Evolutionary conservation across 2,888 invertebrate genomes (phyloP).

Genomic region (Macrosiphum euphorbiae): DNA sequence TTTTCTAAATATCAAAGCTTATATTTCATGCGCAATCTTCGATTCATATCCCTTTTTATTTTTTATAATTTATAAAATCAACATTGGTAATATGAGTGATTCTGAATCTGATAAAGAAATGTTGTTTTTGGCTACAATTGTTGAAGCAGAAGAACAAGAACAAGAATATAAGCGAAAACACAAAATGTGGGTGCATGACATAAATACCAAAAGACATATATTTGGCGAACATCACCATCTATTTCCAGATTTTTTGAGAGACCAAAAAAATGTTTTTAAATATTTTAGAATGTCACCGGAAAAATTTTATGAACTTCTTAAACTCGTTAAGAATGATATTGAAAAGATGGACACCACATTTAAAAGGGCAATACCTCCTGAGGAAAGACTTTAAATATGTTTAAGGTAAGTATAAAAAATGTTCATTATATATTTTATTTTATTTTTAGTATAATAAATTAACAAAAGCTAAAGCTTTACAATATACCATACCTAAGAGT

Average conservation of each 20-base stretch:
- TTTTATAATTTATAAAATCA: no score
- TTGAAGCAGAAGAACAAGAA: not conserved
- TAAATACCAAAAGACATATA: not conserved
- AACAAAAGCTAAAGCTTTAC: no score
- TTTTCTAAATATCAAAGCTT: no score
- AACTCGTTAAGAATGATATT: not conserved
- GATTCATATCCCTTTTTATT: no score
- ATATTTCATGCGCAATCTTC: no score
- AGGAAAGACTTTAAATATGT: not conserved
- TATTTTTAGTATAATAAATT: no score
- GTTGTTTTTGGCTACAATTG: no score
- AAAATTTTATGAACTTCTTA: not conserved
- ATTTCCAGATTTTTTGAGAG: constrained; percentile 13
- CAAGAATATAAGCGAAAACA: not conserved
- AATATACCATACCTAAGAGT: no score
- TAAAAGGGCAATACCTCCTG: not conserved
- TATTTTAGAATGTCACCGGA: constrained; percentile 20
- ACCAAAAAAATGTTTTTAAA: not conserved
- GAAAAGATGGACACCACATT: constrained; percentile 2
- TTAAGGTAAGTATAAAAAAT: constrained; percentile 6
- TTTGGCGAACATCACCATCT: constrained; percentile 21
- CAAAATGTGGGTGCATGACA: not conserved
- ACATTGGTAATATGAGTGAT: no score
- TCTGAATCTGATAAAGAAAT: no score
- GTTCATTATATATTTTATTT: not conserved